Conservation (phyloP, 2,113 vertebrate species). For the Oceanodroma tethys region DNA sequence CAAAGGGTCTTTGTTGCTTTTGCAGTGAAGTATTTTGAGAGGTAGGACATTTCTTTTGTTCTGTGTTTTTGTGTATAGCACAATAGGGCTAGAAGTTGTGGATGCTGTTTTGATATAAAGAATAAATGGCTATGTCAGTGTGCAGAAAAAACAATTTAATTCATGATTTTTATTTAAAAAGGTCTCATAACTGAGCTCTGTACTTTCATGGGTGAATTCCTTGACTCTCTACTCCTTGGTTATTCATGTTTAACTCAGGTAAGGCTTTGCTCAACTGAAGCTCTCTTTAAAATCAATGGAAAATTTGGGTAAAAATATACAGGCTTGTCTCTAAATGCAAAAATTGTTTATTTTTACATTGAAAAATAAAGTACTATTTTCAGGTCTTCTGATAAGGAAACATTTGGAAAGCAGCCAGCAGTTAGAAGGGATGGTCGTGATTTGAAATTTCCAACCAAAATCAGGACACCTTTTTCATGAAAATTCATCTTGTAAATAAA, state of each 20-base stretch:
- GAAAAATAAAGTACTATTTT: not conserved
- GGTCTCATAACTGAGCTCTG: not conserved
- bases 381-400: not conserved
- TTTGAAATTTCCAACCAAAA: conserved; percentile 30
- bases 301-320: not conserved
- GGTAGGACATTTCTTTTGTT: conserved; percentile 40
- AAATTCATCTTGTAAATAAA: conserved; percentile 5
- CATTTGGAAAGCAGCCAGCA: not conserved
- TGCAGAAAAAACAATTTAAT: conserved; percentile 13
- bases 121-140: conserved; percentile 5
- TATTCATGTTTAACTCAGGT: not conserved
- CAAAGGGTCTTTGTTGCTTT: conserved; percentile 30
- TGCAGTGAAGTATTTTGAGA: not conserved
- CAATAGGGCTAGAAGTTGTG: conserved; percentile 27
- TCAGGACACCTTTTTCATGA: not conserved
- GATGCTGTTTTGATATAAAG: conserved; percentile 5
- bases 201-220: not conserved
- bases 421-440: not conserved
- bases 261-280: not conserved
- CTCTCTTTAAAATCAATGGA: not conserved
- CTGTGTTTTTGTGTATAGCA: conserved; percentile 16
- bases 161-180: not conserved
- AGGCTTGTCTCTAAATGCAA: not conserved
- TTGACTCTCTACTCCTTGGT: not conserved
- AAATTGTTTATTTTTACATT: not conserved